These are phyloP conservation scores for Sprattus sprattus DNA, from an alignment of 2,113 vertebrate genomes.

Conservation along the genomic window DNA sequence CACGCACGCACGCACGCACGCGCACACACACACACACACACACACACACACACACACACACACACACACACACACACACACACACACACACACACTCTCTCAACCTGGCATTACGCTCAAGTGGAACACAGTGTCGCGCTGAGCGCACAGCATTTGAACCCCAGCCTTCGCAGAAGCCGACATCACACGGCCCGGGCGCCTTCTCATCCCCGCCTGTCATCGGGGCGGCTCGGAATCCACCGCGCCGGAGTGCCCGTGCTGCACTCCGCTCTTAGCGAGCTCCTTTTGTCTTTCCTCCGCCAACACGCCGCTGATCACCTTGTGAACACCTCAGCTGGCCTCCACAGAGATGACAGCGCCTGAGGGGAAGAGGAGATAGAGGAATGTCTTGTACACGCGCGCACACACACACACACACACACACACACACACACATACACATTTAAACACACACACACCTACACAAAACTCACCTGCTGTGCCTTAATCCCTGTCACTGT, in stretches of 20 bases:
- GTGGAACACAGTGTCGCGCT: background rate
- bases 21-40: too few relatives aligned
- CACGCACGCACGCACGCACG: too few relatives aligned
- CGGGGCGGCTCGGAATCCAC: background rate
- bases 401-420: background rate
- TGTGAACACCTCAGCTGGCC: background rate
- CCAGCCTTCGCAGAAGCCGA: background rate
- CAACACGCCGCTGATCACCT: constrained; percentile 3
- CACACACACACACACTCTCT: too few relatives aligned
- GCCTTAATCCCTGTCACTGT: background rate
- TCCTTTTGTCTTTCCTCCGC: constrained; percentile 13
- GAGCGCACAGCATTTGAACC: background rate
- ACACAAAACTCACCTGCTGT: constrained; percentile 1
- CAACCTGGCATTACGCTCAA: background rate
- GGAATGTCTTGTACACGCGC: constrained; percentile 5
- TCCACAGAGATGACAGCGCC: background rate
- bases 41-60: too few relatives aligned
- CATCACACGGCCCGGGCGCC: background rate
- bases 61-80: too few relatives aligned
- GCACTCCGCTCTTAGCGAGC: background rate
- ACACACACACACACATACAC: constrained; percentile 27
- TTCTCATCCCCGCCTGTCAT: background rate
- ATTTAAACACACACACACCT: constrained; percentile 11
- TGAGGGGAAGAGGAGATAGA: constrained; percentile 18
- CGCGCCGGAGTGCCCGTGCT: background rate